A percentile compares a stretch with the other conserved stretches of the same genome.
These are phyloP conservation scores for Desoria tigrina DNA, from an alignment of 2,888 invertebrate genomes.

Conservation along the genomic window DNA sequence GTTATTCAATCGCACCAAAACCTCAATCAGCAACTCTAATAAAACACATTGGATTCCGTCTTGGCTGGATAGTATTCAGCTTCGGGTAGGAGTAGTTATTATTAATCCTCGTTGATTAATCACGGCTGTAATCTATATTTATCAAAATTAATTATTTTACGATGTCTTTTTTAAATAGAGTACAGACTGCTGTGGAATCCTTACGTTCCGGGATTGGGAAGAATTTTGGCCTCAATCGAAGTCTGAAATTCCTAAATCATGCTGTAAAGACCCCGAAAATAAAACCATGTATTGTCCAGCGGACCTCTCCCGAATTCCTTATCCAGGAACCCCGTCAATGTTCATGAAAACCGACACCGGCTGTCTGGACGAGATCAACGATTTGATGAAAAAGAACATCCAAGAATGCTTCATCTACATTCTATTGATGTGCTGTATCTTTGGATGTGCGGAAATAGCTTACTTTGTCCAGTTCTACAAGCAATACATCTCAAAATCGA, in stretches of 20 bases:
- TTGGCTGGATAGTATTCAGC: slow-evolving; percentile 44
- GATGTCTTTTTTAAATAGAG: too few species aligned
- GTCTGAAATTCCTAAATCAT: slow-evolving; percentile 29
- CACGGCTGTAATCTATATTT: too few species aligned
- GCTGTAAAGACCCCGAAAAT: slow-evolving; percentile 32
- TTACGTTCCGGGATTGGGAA: slow-evolving; percentile 38
- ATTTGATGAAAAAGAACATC: slow-evolving; percentile 17
- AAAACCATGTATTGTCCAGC: slow-evolving; percentile 17
- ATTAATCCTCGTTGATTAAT: too few species aligned
- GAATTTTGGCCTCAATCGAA: slow-evolving; percentile 32
- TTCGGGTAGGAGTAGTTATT: slow-evolving; percentile 31
- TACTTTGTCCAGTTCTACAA: slow-evolving; percentile 12
- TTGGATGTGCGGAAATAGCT: slow-evolving; percentile 15
- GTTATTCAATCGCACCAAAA: too few species aligned
- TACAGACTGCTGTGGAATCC: slow-evolving; percentile 37
- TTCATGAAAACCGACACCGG: slow-evolving; percentile 37
- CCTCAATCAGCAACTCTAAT: too few species aligned
- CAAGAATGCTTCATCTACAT: slow-evolving; percentile 22
- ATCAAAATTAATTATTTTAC: too few species aligned
- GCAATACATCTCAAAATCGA: neutral
- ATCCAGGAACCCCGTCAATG: slow-evolving; percentile 27
- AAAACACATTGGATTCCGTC: slow-evolving; percentile 28
- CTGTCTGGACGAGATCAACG: slow-evolving; percentile 35
- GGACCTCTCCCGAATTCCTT: slow-evolving; percentile 32
- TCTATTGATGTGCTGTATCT: slow-evolving; percentile 17